Conservation (phyloP, 2,797 vertebrate genomes). For the Myioborus miniatus region DNA sequence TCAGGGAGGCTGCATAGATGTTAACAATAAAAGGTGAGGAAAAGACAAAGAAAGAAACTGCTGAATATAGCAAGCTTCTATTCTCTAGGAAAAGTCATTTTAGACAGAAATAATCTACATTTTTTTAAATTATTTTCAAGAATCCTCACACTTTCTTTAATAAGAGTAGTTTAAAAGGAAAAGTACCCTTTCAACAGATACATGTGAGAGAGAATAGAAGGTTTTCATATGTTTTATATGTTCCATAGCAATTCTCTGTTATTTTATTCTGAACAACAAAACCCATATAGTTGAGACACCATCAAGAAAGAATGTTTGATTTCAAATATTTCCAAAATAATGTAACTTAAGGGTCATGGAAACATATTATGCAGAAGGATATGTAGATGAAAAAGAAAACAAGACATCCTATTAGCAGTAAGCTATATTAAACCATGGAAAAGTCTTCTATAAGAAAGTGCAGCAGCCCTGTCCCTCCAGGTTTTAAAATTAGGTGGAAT, state of each 20-base stretch:
- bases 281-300: fast-evolving
- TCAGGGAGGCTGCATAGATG: neutral
- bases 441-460: neutral
- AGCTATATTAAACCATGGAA: neutral
- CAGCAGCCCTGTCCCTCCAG: neutral
- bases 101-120: neutral
- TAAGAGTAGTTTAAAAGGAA: neutral
- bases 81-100: neutral
- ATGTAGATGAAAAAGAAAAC: neutral
- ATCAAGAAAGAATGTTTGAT: neutral
- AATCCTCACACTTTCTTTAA: neutral
- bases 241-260: neutral
- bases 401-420: neutral
- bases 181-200: neutral
- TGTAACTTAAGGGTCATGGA: neutral
- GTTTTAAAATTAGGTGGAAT: neutral
- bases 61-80: neutral
- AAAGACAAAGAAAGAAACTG: neutral
- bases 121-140: neutral
- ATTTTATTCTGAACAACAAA: neutral
- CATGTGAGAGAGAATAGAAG: neutral
- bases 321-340: neutral
- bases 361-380: neutral
- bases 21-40: neutral
- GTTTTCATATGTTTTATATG: neutral